Conservation (phyloP, 2,797 vertebrate species). For the Prionace glauca region DNA sequence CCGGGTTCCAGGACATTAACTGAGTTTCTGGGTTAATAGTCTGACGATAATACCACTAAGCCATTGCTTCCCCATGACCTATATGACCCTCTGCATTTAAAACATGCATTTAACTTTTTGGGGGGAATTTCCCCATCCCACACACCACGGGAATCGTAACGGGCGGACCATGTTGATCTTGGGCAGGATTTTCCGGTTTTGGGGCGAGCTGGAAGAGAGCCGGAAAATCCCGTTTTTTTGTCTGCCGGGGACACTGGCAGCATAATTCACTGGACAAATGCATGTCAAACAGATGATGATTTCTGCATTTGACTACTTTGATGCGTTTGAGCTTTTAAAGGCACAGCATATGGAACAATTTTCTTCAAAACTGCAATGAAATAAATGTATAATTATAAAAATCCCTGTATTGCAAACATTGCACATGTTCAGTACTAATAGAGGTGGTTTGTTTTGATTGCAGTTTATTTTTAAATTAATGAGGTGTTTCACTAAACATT, state of each 20-base stretch:
- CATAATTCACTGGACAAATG: neutral
- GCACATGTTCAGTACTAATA: neutral
- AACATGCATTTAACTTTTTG: neutral
- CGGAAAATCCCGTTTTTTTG: neutral
- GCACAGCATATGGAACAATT: neutral
- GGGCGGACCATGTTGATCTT: too few species aligned
- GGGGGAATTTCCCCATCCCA: too few species aligned
- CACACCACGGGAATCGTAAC: too few species aligned
- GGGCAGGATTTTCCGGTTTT: too few species aligned
- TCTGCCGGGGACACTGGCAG: neutral
- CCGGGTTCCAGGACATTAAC: too few species aligned
- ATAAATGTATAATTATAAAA: slow-evolving; percentile 2
- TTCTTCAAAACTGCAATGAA: neutral
- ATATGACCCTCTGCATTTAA: neutral
- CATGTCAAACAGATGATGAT: neutral
- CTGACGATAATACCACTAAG: too few species aligned
- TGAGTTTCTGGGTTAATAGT: too few species aligned
- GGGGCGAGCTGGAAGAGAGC: too few species aligned
- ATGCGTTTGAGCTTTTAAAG: neutral
- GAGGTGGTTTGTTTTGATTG: slow-evolving; percentile 11
- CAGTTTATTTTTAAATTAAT: neutral
- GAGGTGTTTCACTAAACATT: neutral
- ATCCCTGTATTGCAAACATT: neutral
- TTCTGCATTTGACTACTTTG: neutral
- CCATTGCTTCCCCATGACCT: neutral